A percentile compares a stretch with the other conserved stretches of the same genome.
These are phyloP conservation scores for Trichechus manatus DNA, from an alignment of 2,113 vertebrate genomes.

Conservation along the genomic window DNA sequence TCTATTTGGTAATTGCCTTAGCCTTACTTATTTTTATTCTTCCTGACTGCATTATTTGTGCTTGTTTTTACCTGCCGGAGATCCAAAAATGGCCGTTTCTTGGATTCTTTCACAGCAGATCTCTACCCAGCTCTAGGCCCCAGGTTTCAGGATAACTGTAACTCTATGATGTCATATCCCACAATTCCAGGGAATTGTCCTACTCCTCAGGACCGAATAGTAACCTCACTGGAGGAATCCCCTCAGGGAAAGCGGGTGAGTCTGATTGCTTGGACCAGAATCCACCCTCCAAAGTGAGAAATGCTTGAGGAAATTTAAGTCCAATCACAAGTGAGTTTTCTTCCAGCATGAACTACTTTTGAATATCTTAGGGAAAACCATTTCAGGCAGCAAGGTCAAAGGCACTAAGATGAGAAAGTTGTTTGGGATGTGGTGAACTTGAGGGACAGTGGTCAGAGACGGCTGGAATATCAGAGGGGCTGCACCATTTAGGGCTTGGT, in stretches of 20 bases:
- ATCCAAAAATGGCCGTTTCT: conserved; percentile 78
- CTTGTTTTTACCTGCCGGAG: conserved; percentile 85
- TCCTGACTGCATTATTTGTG: conserved; percentile 83
- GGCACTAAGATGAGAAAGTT: neutral
- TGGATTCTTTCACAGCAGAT: conserved; percentile 76
- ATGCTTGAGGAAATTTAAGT: neutral
- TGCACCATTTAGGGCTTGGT: neutral
- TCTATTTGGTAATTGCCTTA: conserved; percentile 84
- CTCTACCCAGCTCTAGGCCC: conserved; percentile 61
- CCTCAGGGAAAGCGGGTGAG: neutral
- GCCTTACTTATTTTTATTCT: conserved; percentile 83
- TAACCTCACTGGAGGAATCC: neutral
- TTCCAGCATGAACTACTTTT: neutral
- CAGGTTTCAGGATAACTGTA: conserved; percentile 59
- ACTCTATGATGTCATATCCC: conserved; percentile 68
- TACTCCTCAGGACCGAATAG: neutral
- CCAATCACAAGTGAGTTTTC: neutral
- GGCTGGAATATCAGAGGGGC: neutral
- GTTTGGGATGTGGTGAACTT: neutral
- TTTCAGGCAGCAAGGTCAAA: neutral
- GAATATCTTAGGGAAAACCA: neutral
- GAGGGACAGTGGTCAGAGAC: neutral
- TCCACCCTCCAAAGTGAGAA: conserved; percentile 67
- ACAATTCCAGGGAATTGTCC: conserved; percentile 11
- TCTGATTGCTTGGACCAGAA: neutral